Percentiles rank a stretch among this genome's conserved stretches.
Conservation (phyloP, 2,797 vertebrate genomes). For the Clarias fuscus region DNA sequence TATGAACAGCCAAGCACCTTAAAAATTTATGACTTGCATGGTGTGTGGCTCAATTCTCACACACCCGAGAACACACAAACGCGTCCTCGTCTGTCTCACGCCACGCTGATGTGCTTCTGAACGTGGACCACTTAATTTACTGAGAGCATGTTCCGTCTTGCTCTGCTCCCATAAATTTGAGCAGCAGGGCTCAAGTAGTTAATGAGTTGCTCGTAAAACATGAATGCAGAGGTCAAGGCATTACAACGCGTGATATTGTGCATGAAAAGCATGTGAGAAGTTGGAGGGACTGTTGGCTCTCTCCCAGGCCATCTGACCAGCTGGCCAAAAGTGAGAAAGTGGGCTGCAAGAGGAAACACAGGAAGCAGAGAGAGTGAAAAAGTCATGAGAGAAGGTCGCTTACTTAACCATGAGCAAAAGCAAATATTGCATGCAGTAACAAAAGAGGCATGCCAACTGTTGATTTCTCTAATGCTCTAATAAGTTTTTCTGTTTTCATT, state of each 20-base stretch:
- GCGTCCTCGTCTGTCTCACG: constrained; percentile 30
- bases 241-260: constrained; percentile 68
- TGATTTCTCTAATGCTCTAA: background rate
- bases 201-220: constrained; percentile 75
- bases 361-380: constrained; percentile 34
- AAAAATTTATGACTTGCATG: constrained; percentile 28
- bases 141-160: constrained; percentile 53
- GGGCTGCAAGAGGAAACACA: constrained; percentile 29
- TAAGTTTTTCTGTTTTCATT: background rate
- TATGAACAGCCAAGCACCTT: constrained; percentile 26
- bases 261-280: constrained; percentile 75
- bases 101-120: constrained; percentile 47
- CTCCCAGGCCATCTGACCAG: constrained; percentile 58
- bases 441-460: background rate
- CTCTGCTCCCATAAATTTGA: constrained; percentile 69
- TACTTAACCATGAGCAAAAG: background rate
- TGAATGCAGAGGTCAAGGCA: constrained; percentile 73
- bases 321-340: constrained; percentile 43
- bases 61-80: constrained; percentile 36
- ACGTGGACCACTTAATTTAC: constrained; percentile 54
- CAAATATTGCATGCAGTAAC: background rate
- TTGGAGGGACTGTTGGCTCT: constrained; percentile 57
- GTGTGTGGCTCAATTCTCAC: constrained; percentile 31
- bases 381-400: constrained; percentile 7
- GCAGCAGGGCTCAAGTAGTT: constrained; percentile 71